These are phyloP conservation scores for Neosalanx taihuensis DNA, from an alignment of 2,797 vertebrate genomes.

Conservation along the genomic window DNA sequence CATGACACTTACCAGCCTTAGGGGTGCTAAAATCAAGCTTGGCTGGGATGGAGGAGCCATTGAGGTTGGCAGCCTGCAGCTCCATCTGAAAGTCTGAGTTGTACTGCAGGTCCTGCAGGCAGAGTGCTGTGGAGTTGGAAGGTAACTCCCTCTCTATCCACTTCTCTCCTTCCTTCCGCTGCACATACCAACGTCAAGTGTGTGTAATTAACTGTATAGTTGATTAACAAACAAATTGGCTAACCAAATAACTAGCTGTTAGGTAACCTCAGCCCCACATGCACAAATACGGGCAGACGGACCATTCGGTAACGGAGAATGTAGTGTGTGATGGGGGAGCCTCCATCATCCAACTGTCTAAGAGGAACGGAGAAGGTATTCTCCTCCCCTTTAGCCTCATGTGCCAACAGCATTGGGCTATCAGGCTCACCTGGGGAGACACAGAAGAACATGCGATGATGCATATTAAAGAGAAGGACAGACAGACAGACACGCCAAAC, in stretches of 20 bases:
- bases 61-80: constrained; percentile 41
- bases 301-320: constrained; percentile 47
- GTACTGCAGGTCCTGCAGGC: constrained; percentile 41
- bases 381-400: constrained; percentile 34
- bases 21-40: constrained; percentile 40
- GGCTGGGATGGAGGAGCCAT: constrained; percentile 34
- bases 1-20: constrained; percentile 14
- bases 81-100: constrained; percentile 45
- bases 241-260: too few relatives aligned
- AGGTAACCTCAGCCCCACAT: background rate
- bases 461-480: background rate
- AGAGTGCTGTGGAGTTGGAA: constrained; percentile 35
- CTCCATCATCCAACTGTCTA: constrained; percentile 36
- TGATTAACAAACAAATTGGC: too few relatives aligned
- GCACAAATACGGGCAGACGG: constrained; percentile 10
- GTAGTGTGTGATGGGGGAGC: constrained; percentile 35
- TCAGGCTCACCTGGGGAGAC: constrained; percentile 47
- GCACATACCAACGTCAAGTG: background rate
- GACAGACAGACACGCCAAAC: background rate
- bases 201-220: too few relatives aligned
- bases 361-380: constrained; percentile 46
- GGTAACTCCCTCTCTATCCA: constrained; percentile 37
- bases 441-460: background rate
- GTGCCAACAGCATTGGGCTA: constrained; percentile 28
- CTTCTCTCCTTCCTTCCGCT: constrained; percentile 37